Conservation (phyloP, 2,888 invertebrate species). For the Teleogryllus oceanicus region DNA sequence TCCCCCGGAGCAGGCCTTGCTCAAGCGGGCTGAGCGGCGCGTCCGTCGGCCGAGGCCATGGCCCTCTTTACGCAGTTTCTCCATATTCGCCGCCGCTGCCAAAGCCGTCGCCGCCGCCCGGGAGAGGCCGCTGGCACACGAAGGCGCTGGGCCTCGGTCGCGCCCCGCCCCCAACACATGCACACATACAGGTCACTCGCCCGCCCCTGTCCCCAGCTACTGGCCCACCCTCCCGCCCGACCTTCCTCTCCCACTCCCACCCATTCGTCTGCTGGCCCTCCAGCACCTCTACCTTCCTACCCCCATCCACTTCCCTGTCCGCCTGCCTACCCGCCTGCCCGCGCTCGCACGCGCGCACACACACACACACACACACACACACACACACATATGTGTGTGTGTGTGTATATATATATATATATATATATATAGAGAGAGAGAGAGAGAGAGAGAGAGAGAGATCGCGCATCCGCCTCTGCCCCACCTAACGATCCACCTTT, state of each 20-base stretch:
- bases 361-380: neutral
- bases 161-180: too few species aligned
- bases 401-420: too few species aligned
- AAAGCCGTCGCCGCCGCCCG: neutral
- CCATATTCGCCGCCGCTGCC: conserved; percentile 18
- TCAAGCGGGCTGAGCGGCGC: too few species aligned
- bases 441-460: too few species aligned
- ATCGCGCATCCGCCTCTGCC: neutral
- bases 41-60: too few species aligned
- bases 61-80: neutral
- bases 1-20: too few species aligned
- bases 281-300: neutral
- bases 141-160: too few species aligned
- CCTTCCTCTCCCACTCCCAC: neutral
- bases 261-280: neutral
- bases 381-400: too few species aligned
- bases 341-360: neutral
- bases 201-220: too few species aligned
- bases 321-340: neutral
- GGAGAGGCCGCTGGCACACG: too few species aligned
- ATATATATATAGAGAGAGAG: too few species aligned
- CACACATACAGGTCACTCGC: too few species aligned
- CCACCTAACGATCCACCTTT: neutral
- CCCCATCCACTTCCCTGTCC: neutral
- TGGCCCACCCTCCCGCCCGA: neutral